Evolutionary conservation across 1,140 invertebrate genomes (phyloP), one percentile per base, ranked within the genome.

Genomic region (Tetragonula clypearis): DNA sequence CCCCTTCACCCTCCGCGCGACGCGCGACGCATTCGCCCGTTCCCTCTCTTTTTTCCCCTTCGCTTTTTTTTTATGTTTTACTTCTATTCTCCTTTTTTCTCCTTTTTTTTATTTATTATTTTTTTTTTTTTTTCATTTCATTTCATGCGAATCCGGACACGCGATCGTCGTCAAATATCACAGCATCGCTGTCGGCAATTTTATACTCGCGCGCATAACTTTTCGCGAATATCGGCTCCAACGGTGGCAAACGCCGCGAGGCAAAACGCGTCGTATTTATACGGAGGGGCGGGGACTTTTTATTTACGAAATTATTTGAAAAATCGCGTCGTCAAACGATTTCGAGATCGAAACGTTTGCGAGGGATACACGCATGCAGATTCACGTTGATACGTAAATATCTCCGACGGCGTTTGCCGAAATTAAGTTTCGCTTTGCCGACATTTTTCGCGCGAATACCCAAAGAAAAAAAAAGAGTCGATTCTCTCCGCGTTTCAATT

Each of bases 141-240:
- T 49, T 49, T 49, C 6, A 49, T 49, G 6, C 41, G 30, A 76
- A 62, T 49, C 35, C 21, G 58, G 1, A 26, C 58, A 12, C 75
- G 58, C 12, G 35, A 62, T 77, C 58, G 58, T 62, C 75, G 58
- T 62, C 75, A 77, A 77, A 77, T 77, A 77, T 62, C 75, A 58
- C 23, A 49, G 30, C 21, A 14, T n/a, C 30, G 58, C 58, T 17
- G 19, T 9, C 1, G 56, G 49, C 26, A 8, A 60, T 60, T 77
- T 41, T 62, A 49, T 49, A 4, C 14, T 23, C 30, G 74, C 12
- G 30, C 17, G 21, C 56, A 55, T n/a, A 77, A 77, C 60, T 73
- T 73, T 73, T 73, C 15, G 23, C 12, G n/a, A n/a, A 53, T 26
- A 49, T 26, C 71, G 41, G 71, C n/a, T 73, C 26, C 19, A 73